Conservation (phyloP, 2,797 vertebrate species). For the Karalla daura region DNA sequence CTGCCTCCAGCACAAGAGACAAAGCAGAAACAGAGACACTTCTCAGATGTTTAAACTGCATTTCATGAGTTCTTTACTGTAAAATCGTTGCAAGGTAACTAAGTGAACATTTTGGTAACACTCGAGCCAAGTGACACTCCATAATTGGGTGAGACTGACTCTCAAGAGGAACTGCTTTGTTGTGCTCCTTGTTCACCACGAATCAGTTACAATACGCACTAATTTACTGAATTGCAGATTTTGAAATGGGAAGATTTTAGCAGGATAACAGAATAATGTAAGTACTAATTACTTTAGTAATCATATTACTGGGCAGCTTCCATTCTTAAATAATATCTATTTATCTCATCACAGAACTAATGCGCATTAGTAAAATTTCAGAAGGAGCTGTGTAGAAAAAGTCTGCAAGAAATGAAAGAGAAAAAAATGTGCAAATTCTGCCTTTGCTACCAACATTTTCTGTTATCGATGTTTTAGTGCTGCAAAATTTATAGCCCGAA, state of each 20-base stretch:
- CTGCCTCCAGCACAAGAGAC: conserved; percentile 33
- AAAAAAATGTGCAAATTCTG: no score
- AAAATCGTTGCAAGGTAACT: conserved; percentile 6
- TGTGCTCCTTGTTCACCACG: conserved; percentile 15
- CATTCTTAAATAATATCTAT: no score
- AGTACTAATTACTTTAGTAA: no score
- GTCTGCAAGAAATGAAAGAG: no score
- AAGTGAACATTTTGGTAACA: conserved; percentile 3
- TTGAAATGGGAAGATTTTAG: neutral
- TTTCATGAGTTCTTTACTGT: conserved; percentile 8
- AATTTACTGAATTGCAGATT: neutral
- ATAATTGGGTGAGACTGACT: conserved; percentile 35
- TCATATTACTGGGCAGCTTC: no score
- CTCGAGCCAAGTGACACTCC: conserved; percentile 36
- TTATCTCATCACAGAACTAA: no score
- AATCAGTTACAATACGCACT: conserved; percentile 25
- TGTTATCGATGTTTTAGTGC: no score
- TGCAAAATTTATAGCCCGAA: no score
- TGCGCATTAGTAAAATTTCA: no score
- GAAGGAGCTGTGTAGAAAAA: no score
- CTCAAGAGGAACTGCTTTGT: conserved; percentile 35
- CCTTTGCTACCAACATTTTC: no score
- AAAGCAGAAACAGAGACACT: conserved; percentile 35
- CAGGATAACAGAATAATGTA: no score
- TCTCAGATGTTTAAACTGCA: conserved; percentile 18